Conservation (phyloP, 35 echinoderm and acorn worm species). For the Ophioderma brevispina region DNA sequence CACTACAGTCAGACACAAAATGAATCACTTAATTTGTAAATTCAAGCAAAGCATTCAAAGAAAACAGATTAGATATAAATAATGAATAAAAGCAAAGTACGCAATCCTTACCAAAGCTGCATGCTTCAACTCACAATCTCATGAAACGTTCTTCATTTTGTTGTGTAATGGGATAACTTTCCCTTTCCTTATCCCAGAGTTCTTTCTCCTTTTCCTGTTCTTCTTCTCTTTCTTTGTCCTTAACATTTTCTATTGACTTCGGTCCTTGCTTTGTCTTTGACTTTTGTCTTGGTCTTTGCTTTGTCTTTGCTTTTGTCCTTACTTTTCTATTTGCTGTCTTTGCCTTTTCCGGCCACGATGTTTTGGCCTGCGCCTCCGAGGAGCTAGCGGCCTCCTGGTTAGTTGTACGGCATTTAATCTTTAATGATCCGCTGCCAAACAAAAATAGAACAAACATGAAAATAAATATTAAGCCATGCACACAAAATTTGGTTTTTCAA, state of each 20-base stretch:
- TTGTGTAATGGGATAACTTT: too few species aligned
- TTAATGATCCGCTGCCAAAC: background rate
- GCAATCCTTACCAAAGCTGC: conserved; percentile 47
- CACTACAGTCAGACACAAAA: too few species aligned
- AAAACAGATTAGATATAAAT: background rate
- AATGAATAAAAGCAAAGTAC: background rate
- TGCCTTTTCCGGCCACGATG: background rate
- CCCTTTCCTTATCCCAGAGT: too few species aligned
- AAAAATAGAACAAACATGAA: background rate
- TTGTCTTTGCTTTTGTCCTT: conserved; percentile 44
- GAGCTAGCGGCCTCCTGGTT: background rate
- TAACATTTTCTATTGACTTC: background rate
- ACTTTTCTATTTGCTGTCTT: background rate
- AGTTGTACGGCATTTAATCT: conserved; percentile 19
- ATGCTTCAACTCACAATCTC: conserved; percentile 79
- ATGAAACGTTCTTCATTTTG: conserved; percentile 77
- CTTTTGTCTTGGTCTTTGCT: conserved; percentile 5
- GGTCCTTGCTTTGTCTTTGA: background rate
- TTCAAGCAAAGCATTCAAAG: background rate
- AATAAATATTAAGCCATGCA: too few species aligned
- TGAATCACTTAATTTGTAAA: too few species aligned
- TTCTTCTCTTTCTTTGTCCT: conserved; percentile 45
- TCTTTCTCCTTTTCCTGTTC: conserved; percentile 20
- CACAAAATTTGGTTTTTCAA: too few species aligned
- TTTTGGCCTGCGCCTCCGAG: background rate